Evolutionary conservation across 1,140 invertebrate genomes (phyloP).

Genomic region (Ceratina australensis): DNA sequence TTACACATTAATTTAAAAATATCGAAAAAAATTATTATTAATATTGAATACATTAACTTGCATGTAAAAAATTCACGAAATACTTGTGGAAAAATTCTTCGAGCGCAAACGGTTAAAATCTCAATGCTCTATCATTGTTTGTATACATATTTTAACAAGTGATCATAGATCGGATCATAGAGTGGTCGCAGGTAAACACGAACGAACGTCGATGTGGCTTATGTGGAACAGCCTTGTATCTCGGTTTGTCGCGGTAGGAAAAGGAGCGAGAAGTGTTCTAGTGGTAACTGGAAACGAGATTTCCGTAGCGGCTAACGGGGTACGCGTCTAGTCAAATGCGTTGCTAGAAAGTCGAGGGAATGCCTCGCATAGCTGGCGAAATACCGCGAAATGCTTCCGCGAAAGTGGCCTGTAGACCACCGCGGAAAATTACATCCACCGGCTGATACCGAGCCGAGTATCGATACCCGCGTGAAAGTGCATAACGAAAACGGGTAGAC

Average conservation of each 20-base stretch:
- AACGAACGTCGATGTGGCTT: not conserved
- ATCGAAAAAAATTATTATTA: no score
- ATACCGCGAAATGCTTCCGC: constrained; percentile 68
- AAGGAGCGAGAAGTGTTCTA: not conserved
- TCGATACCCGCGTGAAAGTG: constrained; percentile 44
- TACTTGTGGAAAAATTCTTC: no score
- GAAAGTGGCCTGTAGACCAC: constrained; percentile 63
- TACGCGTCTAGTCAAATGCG: constrained; percentile 60
- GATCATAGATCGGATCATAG: no score
- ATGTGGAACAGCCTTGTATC: no score
- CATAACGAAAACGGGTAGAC: constrained; percentile 39
- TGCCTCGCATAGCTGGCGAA: constrained; percentile 63
- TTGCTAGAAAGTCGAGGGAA: constrained; percentile 74
- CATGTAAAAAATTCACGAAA: no score
- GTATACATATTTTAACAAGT: no score
- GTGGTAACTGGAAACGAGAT: constrained; percentile 7
- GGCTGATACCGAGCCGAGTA: constrained; percentile 9
- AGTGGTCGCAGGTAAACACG: no score
- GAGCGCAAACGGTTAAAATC: no score
- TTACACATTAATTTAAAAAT: no score
- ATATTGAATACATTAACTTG: no score
- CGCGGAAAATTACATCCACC: constrained; percentile 35
- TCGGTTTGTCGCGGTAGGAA: not conserved
- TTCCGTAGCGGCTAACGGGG: constrained; percentile 57
- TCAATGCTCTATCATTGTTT: no score